Evolutionary conservation across 2,797 vertebrate genomes (phyloP).

Genomic region (Lagorchestes hirsutus): DNA sequence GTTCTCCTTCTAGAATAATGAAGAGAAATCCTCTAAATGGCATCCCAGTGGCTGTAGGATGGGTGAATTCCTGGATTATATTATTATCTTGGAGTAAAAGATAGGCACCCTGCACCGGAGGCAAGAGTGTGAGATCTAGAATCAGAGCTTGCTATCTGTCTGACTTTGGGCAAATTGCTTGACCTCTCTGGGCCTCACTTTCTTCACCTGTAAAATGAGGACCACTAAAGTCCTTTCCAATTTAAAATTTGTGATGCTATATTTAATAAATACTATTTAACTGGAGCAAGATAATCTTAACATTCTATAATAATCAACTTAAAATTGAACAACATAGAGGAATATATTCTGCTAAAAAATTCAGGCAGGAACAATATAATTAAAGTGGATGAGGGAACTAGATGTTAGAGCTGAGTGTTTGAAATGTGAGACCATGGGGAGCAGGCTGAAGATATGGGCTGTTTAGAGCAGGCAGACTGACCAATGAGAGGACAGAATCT

Average conservation of each 20-base stretch:
- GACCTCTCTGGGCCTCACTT: background rate
- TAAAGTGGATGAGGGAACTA: background rate
- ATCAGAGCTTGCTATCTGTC: background rate
- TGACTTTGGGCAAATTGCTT: background rate
- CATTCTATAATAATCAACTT: conserved; percentile 15
- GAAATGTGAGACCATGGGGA: background rate
- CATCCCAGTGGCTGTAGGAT: background rate
- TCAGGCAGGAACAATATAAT: background rate
- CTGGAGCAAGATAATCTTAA: conserved; percentile 31
- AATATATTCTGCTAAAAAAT: background rate
- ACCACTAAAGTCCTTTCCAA: background rate
- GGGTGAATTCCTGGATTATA: background rate
- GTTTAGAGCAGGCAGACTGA: background rate
- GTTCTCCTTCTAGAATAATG: background rate
- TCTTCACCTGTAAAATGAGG: background rate
- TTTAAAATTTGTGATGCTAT: background rate
- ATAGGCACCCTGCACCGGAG: background rate
- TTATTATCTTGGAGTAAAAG: background rate
- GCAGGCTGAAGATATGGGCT: background rate
- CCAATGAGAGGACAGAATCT: background rate
- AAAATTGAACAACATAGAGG: background rate
- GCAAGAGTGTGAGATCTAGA: background rate
- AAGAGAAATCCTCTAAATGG: background rate
- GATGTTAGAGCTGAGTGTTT: background rate
- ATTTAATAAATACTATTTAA: conserved; percentile 38